Evolutionary conservation across 2,888 invertebrate genomes (phyloP).

Genomic region (Perizoma flavofasciatum): DNA sequence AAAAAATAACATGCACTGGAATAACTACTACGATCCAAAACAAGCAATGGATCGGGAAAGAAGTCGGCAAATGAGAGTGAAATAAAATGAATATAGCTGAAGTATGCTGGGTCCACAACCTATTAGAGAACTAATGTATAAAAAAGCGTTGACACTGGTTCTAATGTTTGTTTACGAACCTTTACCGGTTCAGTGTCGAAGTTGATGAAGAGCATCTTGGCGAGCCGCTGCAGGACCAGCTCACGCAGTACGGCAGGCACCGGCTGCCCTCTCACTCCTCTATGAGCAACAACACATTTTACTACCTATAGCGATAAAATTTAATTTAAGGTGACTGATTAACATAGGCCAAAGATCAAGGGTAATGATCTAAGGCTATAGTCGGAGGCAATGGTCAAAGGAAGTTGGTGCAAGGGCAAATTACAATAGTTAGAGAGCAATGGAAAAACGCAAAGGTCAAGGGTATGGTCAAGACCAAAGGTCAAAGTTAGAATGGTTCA

Average conservation of each 20-base stretch:
- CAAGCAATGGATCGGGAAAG: too few species aligned
- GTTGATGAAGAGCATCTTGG: constrained; percentile 88
- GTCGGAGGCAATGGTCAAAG: too few species aligned
- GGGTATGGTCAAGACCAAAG: not conserved
- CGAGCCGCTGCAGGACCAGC: constrained; percentile 89
- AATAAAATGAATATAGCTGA: too few species aligned
- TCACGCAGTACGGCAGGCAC: constrained; percentile 88
- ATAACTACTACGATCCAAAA: too few species aligned
- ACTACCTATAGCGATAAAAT: constrained; percentile 42
- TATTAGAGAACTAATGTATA: not conserved
- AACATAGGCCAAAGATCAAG: not conserved
- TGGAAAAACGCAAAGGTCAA: too few species aligned
- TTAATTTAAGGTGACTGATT: constrained; percentile 41
- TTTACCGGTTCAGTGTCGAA: constrained; percentile 83
- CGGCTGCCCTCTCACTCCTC: constrained; percentile 91
- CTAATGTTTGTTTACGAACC: constrained; percentile 48
- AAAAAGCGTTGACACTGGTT: not conserved
- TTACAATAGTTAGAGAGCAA: too few species aligned
- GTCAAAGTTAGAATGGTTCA: not conserved
- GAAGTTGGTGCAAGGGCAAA: too few species aligned
- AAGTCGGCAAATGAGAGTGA: too few species aligned
- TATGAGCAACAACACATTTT: constrained; percentile 68
- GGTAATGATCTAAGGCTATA: not conserved
- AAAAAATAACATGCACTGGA: too few species aligned
- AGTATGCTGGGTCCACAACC: too few species aligned